A percentile compares a stretch with the other conserved stretches of the same genome.
Evolutionary conservation across 2,888 invertebrate genomes (phyloP).

Genomic region (Dynastes tityus): DNA sequence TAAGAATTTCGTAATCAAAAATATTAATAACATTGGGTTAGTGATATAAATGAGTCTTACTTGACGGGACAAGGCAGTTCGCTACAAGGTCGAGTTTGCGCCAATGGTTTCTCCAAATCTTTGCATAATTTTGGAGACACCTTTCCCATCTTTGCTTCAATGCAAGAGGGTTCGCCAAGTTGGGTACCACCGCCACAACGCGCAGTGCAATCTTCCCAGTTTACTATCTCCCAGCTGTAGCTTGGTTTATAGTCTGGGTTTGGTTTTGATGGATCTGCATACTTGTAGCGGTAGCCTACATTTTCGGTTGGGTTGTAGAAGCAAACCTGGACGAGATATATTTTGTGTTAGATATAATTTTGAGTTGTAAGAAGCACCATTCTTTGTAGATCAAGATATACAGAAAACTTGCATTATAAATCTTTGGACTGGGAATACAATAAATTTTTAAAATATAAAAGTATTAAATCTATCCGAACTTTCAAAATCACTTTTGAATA

Average conservation of each 20-base stretch:
- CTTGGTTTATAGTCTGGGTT: constrained; percentile 73
- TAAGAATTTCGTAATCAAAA: constrained; percentile 23
- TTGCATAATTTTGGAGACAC: constrained; percentile 75
- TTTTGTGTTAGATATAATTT: too few relatives aligned
- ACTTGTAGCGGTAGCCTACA: constrained; percentile 76
- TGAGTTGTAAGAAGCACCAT: too few relatives aligned
- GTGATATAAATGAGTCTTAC: constrained; percentile 61
- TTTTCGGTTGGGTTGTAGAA: constrained; percentile 70
- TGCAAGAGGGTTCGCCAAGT: constrained; percentile 73
- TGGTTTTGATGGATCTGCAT: constrained; percentile 73
- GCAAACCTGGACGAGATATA: constrained; percentile 60
- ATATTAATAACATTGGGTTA: background rate
- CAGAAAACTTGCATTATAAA: too few relatives aligned
- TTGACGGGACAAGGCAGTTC: constrained; percentile 71
- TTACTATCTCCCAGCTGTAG: constrained; percentile 77
- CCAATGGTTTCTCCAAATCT: constrained; percentile 68
- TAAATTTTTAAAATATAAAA: too few relatives aligned
- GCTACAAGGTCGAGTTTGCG: constrained; percentile 70
- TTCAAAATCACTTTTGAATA: too few relatives aligned
- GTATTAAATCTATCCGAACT: too few relatives aligned
- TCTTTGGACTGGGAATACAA: too few relatives aligned
- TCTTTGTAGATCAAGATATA: too few relatives aligned
- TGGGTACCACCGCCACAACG: constrained; percentile 77
- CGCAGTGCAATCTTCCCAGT: constrained; percentile 77
- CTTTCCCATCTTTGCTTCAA: constrained; percentile 75